Evolutionary conservation across 2,113 vertebrate species (phyloP), one percentile per base, ranked within the genome.

Genomic region (Danionella cerebrum): DNA sequence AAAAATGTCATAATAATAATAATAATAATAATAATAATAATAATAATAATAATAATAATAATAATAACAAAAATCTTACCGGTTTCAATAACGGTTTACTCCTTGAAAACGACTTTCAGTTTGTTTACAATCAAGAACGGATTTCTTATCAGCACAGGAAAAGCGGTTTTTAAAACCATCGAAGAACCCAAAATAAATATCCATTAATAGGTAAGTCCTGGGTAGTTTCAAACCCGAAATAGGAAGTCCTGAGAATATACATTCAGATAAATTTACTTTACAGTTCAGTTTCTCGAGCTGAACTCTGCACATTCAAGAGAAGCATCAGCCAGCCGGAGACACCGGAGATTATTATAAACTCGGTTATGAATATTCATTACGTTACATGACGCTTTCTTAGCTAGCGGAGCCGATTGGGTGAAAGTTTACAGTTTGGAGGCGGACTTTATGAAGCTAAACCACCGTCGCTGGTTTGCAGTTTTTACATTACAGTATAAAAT

Each of bases 351-450:
- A 1, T 22, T 55, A n/a, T 22, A 11, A 10, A 5, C 13, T 14
- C 33, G 53, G 33, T 57, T 14, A 57, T 57, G 53, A 57, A 57
- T 57, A 53, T 53, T 53, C 3, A 53, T 33, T 7, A 53, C 16
- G 27, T 33, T 31, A 33, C 9, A 6, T 18, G 14, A 53, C 29
- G 25, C 29, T 24, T 53, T 10, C 14, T 14, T 1, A 2, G 1
- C 14, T 18, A 2, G 12, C 5, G 19, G 11, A 24, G 2, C 19
- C 38, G 33, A 57, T 57, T 36, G 53, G 35, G 3, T 9, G 14
- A 33, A 33, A 53, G 9, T 4, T 5, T 2, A 3, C 2, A 0
- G 9, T 52, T 18, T 6, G 50, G 9, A 18, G n/a, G 27, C 2
- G 50, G 27, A 5, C 25, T 52, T 14, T 52, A 31, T 13, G 14